phyloP scores from a whole-genome alignment of 2,113 vertebrate genomes.

The Neoarius graeffei region DNA sequence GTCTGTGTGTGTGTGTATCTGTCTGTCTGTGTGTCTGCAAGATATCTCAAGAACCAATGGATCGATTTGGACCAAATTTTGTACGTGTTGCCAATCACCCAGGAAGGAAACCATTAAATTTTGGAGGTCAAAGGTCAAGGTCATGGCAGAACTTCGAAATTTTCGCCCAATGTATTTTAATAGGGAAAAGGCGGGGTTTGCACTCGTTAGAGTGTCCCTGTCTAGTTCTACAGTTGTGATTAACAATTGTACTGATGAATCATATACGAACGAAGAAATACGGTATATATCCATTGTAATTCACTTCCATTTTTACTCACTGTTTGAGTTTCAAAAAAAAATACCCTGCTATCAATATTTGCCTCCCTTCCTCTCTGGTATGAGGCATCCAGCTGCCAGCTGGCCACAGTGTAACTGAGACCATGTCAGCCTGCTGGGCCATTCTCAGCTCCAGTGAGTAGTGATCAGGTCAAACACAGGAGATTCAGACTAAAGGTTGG shows the following conservation, averaged over 20 bases:
- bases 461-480: constrained; percentile 25
- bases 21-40: too few relatives aligned
- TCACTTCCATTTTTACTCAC: not conserved
- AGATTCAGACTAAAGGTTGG: constrained; percentile 13
- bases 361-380: not conserved
- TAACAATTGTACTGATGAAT: not conserved
- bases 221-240: not conserved
- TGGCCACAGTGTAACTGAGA: constrained; percentile 14
- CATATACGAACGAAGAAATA: not conserved
- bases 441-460: constrained; percentile 9
- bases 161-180: too few relatives aligned
- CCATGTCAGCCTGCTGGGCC: constrained; percentile 17
- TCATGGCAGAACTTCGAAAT: too few relatives aligned
- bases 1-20: too few relatives aligned
- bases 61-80: too few relatives aligned
- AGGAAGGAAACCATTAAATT: too few relatives aligned
- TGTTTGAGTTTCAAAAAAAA: not conserved
- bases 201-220: too few relatives aligned
- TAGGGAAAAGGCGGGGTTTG: too few relatives aligned
- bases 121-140: too few relatives aligned
- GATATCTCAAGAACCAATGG: too few relatives aligned
- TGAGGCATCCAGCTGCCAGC: constrained; percentile 20
- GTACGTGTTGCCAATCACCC: too few relatives aligned
- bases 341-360: not conserved
- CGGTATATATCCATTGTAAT: not conserved